A percentile compares a stretch with the other conserved stretches of the same genome.
phyloP scores from a whole-genome alignment of 1,140 invertebrate genomes.

The Papilio glaucus region DNA sequence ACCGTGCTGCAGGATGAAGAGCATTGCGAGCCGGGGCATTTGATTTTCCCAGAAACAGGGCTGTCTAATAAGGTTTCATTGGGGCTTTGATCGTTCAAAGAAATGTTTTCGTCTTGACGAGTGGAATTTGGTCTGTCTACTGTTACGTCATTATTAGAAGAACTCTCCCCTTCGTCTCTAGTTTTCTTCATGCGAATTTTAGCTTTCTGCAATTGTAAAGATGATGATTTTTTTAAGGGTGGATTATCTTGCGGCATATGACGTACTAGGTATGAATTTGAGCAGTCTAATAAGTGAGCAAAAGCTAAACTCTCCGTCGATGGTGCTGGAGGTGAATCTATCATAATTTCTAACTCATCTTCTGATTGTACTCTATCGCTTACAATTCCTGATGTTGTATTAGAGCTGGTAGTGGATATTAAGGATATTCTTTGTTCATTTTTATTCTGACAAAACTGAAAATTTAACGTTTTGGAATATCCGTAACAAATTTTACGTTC shows the following conservation, averaged over 20 bases:
- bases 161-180: slow-evolving; percentile 64
- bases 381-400: slow-evolving; percentile 97
- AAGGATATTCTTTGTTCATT: slow-evolving; percentile 94
- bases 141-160: slow-evolving; percentile 59
- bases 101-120: slow-evolving; percentile 63
- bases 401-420: slow-evolving; percentile 95
- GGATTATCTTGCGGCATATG: slow-evolving; percentile 62
- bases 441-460: slow-evolving; percentile 85
- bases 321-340: slow-evolving; percentile 88
- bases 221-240: slow-evolving; percentile 62
- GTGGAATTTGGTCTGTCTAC: slow-evolving; percentile 61
- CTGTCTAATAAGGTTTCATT: slow-evolving; percentile 66
- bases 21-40: slow-evolving; percentile 88
- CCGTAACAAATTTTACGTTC: slow-evolving; percentile 86
- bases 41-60: slow-evolving; percentile 71
- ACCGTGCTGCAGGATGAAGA: slow-evolving; percentile 93
- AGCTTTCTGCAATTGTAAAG: slow-evolving; percentile 67
- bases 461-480: slow-evolving; percentile 86
- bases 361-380: slow-evolving; percentile 97
- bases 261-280: slow-evolving; percentile 72
- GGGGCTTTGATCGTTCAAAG: slow-evolving; percentile 64
- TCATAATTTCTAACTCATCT: slow-evolving; percentile 94
- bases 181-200: slow-evolving; percentile 62
- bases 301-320: slow-evolving; percentile 90
- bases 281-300: slow-evolving; percentile 87